Evolutionary conservation across 2,888 invertebrate species (phyloP).

Genomic region (Drosophila macrospina): DNA sequence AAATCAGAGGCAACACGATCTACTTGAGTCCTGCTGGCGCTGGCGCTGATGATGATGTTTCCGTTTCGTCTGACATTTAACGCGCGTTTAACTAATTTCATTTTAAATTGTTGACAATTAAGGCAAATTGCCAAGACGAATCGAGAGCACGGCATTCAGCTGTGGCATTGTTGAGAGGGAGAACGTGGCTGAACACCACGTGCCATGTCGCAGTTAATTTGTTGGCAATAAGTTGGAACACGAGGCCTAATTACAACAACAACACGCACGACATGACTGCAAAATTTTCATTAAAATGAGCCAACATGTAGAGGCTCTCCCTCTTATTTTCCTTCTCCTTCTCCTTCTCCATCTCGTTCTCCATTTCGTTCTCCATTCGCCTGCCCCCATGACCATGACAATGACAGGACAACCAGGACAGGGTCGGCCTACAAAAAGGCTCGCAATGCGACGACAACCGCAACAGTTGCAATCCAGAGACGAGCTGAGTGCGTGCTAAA

Average conservation of each 20-base stretch:
- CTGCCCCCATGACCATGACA: constrained; percentile 19
- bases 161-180: background rate
- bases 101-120: constrained; percentile 83
- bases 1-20: constrained; percentile 42
- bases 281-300: constrained; percentile 82
- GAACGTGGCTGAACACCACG: constrained; percentile 65
- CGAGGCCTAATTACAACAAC: constrained; percentile 81
- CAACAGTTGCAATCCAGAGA: constrained; percentile 76
- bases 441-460: constrained; percentile 48
- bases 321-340: background rate
- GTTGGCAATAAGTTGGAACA: constrained; percentile 83
- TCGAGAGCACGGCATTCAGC: constrained; percentile 37
- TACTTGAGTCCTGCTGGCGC: constrained; percentile 24
- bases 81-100: constrained; percentile 80
- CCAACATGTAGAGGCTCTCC: constrained; percentile 5
- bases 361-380: background rate
- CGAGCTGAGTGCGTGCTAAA: constrained; percentile 61
- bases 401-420: constrained; percentile 22
- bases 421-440: constrained; percentile 59
- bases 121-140: constrained; percentile 80
- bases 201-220: constrained; percentile 84
- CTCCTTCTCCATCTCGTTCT: background rate
- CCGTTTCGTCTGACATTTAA: constrained; percentile 76
- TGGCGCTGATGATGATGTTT: constrained; percentile 67
- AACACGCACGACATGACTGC: constrained; percentile 79